Percentiles rank a stretch among this genome's conserved stretches.
phyloP scores from a whole-genome alignment of 2,113 vertebrate species.

The Recurvirostra avosetta region DNA sequence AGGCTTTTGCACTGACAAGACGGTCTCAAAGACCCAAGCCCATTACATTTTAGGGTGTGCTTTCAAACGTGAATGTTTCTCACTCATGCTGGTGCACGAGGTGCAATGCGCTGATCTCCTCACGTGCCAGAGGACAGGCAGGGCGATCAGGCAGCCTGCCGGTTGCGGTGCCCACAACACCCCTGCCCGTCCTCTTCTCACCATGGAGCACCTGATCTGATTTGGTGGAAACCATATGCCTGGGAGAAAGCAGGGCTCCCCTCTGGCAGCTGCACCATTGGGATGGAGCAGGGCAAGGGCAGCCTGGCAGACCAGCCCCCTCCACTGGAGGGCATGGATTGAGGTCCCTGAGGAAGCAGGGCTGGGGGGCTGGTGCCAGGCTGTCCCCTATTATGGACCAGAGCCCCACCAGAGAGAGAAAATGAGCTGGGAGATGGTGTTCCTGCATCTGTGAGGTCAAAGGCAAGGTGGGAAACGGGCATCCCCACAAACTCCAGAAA shows the following conservation, averaged over 20 bases:
- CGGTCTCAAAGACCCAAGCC: not conserved
- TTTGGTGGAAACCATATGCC: not conserved
- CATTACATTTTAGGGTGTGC: not conserved
- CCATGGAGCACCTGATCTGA: not conserved
- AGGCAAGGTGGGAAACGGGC: not conserved
- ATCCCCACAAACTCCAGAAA: not conserved
- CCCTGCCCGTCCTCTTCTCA: rapidly evolving
- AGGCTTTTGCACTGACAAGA: not conserved
- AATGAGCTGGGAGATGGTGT: not conserved
- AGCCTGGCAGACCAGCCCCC: rapidly evolving
- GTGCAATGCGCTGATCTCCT: not conserved
- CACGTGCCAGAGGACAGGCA: not conserved
- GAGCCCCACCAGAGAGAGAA: not conserved
- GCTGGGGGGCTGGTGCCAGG: not conserved
- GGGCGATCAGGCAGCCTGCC: not conserved
- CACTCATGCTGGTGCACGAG: rapidly evolving
- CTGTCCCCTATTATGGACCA: not conserved
- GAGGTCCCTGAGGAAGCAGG: not conserved
- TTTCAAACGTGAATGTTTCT: not conserved
- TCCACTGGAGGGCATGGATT: not conserved
- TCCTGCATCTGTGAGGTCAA: rapidly evolving
- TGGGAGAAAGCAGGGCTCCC: not conserved
- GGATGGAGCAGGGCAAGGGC: not conserved
- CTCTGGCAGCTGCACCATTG: no score
- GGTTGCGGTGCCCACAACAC: not conserved